phyloP scores from a whole-genome alignment of 2,888 invertebrate species.

The Leucozona laternaria region DNA sequence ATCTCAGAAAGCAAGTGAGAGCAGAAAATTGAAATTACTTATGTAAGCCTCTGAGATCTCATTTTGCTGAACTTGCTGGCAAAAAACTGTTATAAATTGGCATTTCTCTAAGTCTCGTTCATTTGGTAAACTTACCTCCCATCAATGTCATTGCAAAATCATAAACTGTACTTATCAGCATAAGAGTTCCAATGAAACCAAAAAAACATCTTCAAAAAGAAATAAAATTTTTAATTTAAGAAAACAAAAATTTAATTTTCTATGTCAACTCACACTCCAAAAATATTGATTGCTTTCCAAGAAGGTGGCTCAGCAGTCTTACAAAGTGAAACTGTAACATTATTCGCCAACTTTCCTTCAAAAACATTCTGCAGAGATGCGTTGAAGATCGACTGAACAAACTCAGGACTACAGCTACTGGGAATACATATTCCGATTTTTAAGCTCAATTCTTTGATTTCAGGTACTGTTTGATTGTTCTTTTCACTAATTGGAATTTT shows the following conservation, averaged over 20 bases:
- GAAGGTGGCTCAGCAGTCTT: slow-evolving; percentile 5
- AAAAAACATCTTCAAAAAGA: slow-evolving; percentile 36
- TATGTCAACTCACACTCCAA: slow-evolving; percentile 40
- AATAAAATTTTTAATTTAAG: not conserved
- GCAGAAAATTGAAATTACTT: too few relatives aligned
- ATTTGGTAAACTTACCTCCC: slow-evolving; percentile 32
- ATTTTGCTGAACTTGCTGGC: too few relatives aligned
- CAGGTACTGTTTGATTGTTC: slow-evolving; percentile 14
- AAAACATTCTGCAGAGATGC: not conserved
- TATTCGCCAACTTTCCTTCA: slow-evolving; percentile 25
- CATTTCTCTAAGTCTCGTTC: too few relatives aligned
- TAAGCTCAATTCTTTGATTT: slow-evolving; percentile 3
- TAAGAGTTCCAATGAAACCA: slow-evolving; percentile 1
- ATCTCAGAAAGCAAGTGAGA: too few relatives aligned
- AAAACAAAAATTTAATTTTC: not conserved
- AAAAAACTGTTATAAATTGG: too few relatives aligned
- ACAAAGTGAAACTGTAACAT: slow-evolving; percentile 21
- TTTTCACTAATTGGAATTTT: slow-evolving; percentile 24
- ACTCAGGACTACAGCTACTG: slow-evolving; percentile 24
- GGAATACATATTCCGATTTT: slow-evolving; percentile 47
- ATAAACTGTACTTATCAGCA: slow-evolving; percentile 44
- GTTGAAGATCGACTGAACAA: slow-evolving; percentile 17
- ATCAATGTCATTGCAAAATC: slow-evolving; percentile 21
- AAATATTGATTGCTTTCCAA: slow-evolving; percentile 15
- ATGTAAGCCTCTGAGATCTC: too few relatives aligned